These are phyloP conservation scores for Stomatorhinus ivindoensis DNA, from an alignment of 2,113 vertebrate genomes.

Conservation along the genomic window DNA sequence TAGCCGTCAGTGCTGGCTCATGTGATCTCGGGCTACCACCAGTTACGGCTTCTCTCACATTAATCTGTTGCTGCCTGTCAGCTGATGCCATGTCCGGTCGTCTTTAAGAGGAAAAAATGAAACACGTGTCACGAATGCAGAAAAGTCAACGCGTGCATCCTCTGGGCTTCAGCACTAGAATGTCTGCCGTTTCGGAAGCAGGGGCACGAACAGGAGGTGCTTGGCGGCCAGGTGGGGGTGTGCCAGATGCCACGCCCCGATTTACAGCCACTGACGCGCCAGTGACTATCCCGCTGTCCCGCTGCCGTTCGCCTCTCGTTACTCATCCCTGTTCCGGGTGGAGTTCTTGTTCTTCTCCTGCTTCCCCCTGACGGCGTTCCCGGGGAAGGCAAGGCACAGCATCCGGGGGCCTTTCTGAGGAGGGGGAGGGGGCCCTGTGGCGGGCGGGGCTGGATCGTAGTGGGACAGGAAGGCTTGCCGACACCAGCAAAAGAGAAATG, in stretches of 20 bases:
- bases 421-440: not conserved
- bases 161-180: slow-evolving; percentile 58
- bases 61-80: slow-evolving; percentile 44
- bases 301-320: not conserved
- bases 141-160: slow-evolving; percentile 55
- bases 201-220: not conserved
- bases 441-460: not conserved
- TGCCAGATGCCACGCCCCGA: slow-evolving; percentile 36
- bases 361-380: not conserved
- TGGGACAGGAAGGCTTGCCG: not conserved
- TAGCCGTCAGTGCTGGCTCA: slow-evolving; percentile 16
- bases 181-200: slow-evolving; percentile 49
- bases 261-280: not conserved
- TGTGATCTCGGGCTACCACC: slow-evolving; percentile 46
- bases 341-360: not conserved
- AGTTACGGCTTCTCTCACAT: slow-evolving; percentile 73
- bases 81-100: slow-evolving; percentile 53
- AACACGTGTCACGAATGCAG: slow-evolving; percentile 45
- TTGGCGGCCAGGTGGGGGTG: slow-evolving; percentile 40
- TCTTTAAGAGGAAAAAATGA: slow-evolving; percentile 46
- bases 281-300: slow-evolving; percentile 19
- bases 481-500: not conserved
- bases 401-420: not conserved
- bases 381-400: not conserved
- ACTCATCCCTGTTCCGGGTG: slow-evolving; percentile 12